Base-by-base conservation (phyloP, 64 coral and sea anemone species). In the Stylophora pistillata region DNA sequence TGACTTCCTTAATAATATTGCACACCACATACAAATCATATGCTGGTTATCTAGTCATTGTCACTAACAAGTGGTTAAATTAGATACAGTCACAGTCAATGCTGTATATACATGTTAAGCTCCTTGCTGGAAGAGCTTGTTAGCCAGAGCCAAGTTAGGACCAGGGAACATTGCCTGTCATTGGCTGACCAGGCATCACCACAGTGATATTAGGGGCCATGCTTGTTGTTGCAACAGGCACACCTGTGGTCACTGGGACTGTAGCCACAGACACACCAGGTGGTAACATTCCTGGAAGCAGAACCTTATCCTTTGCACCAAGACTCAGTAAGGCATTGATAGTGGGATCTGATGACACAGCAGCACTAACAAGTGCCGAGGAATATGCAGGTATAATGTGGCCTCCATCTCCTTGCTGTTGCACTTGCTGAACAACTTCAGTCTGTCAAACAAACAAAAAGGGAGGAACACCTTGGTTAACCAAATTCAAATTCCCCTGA, bases 291-390 rank as follows among this genome's bases (percentile, higher is more conserved):
- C 80, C 80, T 21, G 80, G 80, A 10, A 84, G 30, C 20, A 84
- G 62, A 41, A 84, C 80, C 88, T 97, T 97, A 58, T 97, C 95
- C 89, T 97, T 97, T 12, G 95, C 95, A n/a, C 91, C 90, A 20
- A 97, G 68, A 83, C 95, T 97, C 26, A 97, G 78, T 10, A 97
- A 86, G 16, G 95, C 95, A 90, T 97, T 97, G 77, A 97, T 97
- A 21, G 95, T 97, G 71, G 95, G 95, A 77, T 97, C 95, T 21
- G 95, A 85, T 31, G 86, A 93, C 12, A 92, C 91, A 83, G 83
- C 83, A 54, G 75, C 86, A 10, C 82, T 92, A 23, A 89, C 56
- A 30, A 88, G 74, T 25, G 80, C 80, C 1, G 59, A 37, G 27
- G 80, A 53, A 62, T 84, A 84, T 54, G 32, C 80, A 27, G 60